phyloP scores from a whole-genome alignment of 2,888 invertebrate species.

The Ceramica pisi region DNA sequence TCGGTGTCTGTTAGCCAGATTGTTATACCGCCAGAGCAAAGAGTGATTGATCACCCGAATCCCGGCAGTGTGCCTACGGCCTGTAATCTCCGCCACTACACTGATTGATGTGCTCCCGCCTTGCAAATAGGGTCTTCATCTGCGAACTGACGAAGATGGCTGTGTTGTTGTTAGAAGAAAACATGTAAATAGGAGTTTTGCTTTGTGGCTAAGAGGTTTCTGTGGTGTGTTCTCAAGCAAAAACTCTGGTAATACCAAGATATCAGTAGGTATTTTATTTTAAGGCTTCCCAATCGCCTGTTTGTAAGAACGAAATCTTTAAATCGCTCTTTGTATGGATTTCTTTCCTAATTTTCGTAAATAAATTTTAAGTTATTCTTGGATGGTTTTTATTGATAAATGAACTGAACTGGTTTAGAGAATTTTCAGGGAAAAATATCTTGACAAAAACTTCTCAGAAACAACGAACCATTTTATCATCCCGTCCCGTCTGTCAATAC shows the following conservation, averaged over 20 bases:
- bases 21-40: conserved; percentile 35
- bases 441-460: background rate
- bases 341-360: no score
- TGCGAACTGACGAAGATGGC: conserved; percentile 9
- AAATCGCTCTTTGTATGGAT: no score
- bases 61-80: conserved; percentile 45
- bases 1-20: conserved; percentile 35
- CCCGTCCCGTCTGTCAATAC: conserved; percentile 23
- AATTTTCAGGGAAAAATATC: background rate
- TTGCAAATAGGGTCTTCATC: conserved; percentile 54
- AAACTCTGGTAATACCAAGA: background rate
- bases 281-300: no score
- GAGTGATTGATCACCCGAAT: conserved; percentile 60
- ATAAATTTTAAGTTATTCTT: no score
- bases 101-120: conserved; percentile 54
- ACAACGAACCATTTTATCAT: conserved; percentile 30
- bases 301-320: no score
- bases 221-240: background rate
- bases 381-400: background rate
- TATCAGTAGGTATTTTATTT: background rate
- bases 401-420: background rate
- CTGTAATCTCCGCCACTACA: conserved; percentile 52
- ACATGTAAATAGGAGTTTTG: background rate
- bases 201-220: background rate
- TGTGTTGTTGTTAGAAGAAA: background rate